Evolutionary conservation across 2,888 invertebrate species (phyloP).

Genomic region (Apodemia mormo): DNA sequence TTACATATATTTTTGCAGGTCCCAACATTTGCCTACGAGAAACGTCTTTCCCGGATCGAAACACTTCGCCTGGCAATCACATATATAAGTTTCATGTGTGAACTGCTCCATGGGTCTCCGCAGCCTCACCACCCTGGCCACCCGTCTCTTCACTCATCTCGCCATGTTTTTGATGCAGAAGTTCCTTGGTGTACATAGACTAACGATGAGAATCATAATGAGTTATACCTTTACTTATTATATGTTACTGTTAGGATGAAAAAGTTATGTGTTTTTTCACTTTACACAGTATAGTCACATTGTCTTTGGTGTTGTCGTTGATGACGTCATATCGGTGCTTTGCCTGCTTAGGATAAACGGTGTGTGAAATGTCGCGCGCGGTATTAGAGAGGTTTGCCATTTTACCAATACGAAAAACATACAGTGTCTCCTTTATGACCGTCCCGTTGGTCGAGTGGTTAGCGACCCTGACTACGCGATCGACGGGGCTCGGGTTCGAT

Average conservation of each 20-base stretch:
- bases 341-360: too few species aligned
- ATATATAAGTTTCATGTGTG: constrained; percentile 98
- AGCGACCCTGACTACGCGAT: too few species aligned
- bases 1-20: constrained; percentile 72
- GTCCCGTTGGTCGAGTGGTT: too few species aligned
- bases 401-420: too few species aligned
- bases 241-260: not conserved
- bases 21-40: constrained; percentile 98
- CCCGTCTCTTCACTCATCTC: constrained; percentile 55
- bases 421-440: too few species aligned
- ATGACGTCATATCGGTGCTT: too few species aligned
- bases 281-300: not conserved
- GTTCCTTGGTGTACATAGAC: constrained; percentile 74
- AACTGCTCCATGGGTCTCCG: constrained; percentile 87
- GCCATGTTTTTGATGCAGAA: constrained; percentile 73
- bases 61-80: constrained; percentile 96
- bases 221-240: not conserved
- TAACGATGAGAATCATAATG: not conserved
- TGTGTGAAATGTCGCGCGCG: too few species aligned
- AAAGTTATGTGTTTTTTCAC: not conserved
- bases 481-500: too few species aligned
- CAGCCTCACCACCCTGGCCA: constrained; percentile 64
- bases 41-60: constrained; percentile 96
- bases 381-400: too few species aligned
- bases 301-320: not conserved